Percentiles rank a stretch among this genome's conserved stretches.
Evolutionary conservation across 2,113 vertebrate genomes (phyloP).

Genomic region (Ploceus nigricollis): DNA sequence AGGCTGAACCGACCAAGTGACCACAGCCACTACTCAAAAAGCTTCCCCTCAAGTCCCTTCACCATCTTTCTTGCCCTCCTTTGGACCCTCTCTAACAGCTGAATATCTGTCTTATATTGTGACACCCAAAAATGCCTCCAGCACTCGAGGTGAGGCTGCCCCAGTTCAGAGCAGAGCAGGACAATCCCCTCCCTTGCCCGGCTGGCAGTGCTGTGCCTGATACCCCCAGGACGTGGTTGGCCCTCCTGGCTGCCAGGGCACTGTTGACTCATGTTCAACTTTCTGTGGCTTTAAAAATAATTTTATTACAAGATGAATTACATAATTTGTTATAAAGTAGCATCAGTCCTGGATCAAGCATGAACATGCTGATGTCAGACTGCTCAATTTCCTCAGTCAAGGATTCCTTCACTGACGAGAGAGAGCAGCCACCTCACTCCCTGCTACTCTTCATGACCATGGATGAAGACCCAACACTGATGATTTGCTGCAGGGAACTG

Average conservation of each 20-base stretch:
- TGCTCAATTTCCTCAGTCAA: not conserved
- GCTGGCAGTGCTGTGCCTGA: not conserved
- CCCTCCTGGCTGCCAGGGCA: not conserved
- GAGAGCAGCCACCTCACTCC: not conserved
- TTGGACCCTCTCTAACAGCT: not conserved
- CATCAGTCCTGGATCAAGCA: not conserved
- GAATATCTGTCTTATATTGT: rapidly evolving
- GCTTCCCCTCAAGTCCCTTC: too few species aligned
- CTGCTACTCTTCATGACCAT: not conserved
- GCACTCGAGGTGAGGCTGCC: rapidly evolving
- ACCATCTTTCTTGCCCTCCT: rapidly evolving
- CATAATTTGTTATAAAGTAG: not conserved
- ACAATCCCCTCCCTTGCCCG: rapidly evolving
- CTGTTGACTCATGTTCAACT: not conserved
- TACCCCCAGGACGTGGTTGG: rapidly evolving
- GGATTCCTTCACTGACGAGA: rapidly evolving
- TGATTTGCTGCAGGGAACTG: not conserved
- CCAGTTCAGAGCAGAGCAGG: rapidly evolving
- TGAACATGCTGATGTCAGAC: rapidly evolving
- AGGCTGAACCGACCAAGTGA: not conserved
- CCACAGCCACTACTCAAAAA: not conserved
- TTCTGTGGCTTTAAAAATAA: not conserved
- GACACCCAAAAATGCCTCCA: not conserved
- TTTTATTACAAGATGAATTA: not conserved
- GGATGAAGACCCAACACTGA: not conserved